Base-by-base conservation (phyloP, 2,888 invertebrate genomes). In the Scotopteryx bipunctaria region DNA sequence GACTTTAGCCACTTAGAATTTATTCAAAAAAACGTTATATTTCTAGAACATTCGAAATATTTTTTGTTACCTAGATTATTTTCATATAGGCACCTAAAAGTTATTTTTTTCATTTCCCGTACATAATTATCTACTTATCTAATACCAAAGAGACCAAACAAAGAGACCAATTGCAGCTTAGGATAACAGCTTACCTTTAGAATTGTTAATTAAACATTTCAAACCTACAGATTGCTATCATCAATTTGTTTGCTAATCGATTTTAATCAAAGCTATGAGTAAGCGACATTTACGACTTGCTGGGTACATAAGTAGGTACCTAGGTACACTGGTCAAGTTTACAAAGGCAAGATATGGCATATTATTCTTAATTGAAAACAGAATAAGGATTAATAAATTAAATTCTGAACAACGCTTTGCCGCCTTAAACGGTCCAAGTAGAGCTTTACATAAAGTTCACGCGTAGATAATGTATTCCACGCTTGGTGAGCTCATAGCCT, bases 381-480 rank as follows among this genome's bases (percentile, higher is more conserved):
- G 70, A 66, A 61, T 69, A 63, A 57, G 51, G 58, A 55, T 66
- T 67, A 64, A 69, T 71, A 67, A 72, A 76, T 75, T 74, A 70
- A 71, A 71, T 67, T 66, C 66, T 59, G 63, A 53, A 58, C 64
- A 57, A 66, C 67, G 70, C 67, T 66, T 66, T 67, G 62, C 64
- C 61, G 66, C 64, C 54, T 71, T 71, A 66, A 76, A 70, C 66
- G 67, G 62, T 66, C 57, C 63, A 60, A 61, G 64, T 55, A 67
- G 73, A 86, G 81, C 81, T 86, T 68, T 71, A 76, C 78, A 80
- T 81, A 79, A 83, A 84, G 84, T 85, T 83, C 82, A 81, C 77
- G 78, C 81, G 73, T 76, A 65, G 71, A 74, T 87, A 88, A 90
- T 87, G 76, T 87, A 89, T 89, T 81, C 87, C 88, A 88, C 86